Evolutionary conservation across 92 coral and sea anemone species (phyloP), one percentile per base, ranked within the genome.

Genomic region (Parazoanthus atlanticus): DNA sequence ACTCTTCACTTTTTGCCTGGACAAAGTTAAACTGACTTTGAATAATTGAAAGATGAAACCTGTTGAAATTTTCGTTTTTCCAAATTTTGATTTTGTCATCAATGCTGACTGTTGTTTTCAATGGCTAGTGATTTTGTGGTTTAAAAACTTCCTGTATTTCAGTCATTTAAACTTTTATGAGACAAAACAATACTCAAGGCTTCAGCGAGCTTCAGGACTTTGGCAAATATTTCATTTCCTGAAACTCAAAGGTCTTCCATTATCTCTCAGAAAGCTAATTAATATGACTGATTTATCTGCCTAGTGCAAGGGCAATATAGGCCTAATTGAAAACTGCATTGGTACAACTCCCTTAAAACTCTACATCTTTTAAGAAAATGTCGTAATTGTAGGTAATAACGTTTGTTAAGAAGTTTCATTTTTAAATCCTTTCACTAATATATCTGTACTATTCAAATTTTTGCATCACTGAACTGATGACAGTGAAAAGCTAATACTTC

Each of bases 211-310:
- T 54, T 80, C 71, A 80, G 49, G 10, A 15, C 28, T 33, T 56
- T 34, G 49, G 46, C 74, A 81, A 81, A 81, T 81, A 81, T 23
- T n/a, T 61, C 52, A 36, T 38, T 81, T 81, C 85, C 85, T 81
- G 74, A 23, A n/a, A 13, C 8, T 9, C 49, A 19, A 34, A 64
- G 3, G 19, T 15, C 11, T 80, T 56, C 83, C 64, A 54, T 80
- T 58, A 58, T 38, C 17, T 21, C 26, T 5, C 19, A 6, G 52
- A 32, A 75, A 75, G 15, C 79, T 32, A 41, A 81, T 58, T 80
- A 56, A 76, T 76, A 43, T 76, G n/a, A n/a, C 70, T 33, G 40
- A 80, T 56, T 80, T 31, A 25, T 58, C 28, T 56, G 85, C 28
- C 74, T 30, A 40, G 43, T 61, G 46, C 34, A 64, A 21, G 32